phyloP scores from a whole-genome alignment of 1,140 invertebrate species.

The Charaxes varanes region DNA sequence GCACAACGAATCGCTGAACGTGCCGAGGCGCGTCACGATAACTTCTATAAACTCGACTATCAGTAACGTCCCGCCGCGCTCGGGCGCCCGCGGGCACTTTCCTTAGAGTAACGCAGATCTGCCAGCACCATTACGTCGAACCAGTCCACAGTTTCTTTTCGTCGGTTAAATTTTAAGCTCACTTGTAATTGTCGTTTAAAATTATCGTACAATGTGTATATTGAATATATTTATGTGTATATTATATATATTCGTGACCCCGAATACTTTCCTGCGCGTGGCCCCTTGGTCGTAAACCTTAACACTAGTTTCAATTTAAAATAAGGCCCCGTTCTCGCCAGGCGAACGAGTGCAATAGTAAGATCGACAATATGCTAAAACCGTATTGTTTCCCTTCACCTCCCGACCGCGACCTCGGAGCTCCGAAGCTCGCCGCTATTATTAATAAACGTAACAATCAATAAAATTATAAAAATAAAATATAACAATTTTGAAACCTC shows the following conservation, averaged over 20 bases:
- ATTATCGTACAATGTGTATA: slow-evolving; percentile 19
- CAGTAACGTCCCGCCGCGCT: slow-evolving; percentile 11
- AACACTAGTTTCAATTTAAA: slow-evolving; percentile 49
- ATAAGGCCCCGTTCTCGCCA: slow-evolving; percentile 54
- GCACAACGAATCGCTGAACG: too few relatives aligned
- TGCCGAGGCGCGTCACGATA: too few relatives aligned
- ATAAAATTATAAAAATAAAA: slow-evolving; percentile 46
- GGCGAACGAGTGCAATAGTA: slow-evolving; percentile 41
- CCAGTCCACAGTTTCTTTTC: slow-evolving; percentile 28
- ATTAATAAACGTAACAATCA: slow-evolving; percentile 50
- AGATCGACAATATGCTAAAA: too few relatives aligned
- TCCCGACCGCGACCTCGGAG: slow-evolving; percentile 1
- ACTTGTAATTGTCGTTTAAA: slow-evolving; percentile 18
- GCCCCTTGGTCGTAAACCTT: slow-evolving; percentile 52
- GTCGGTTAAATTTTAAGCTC: slow-evolving; percentile 26
- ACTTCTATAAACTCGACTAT: slow-evolving; percentile 25
- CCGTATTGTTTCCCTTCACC: too few relatives aligned
- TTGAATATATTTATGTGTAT: slow-evolving; percentile 22
- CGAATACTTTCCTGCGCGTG: slow-evolving; percentile 31
- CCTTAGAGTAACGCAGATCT: slow-evolving; percentile 51
- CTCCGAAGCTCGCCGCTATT: slow-evolving; percentile 32
- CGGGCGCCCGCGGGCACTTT: slow-evolving; percentile 4
- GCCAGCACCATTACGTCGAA: slow-evolving; percentile 58
- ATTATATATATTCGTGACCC: slow-evolving; percentile 21
- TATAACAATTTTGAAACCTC: slow-evolving; percentile 36